These are phyloP conservation scores for Drosophila melanocephala DNA, from an alignment of 2,888 invertebrate species.

Conservation along the genomic window DNA sequence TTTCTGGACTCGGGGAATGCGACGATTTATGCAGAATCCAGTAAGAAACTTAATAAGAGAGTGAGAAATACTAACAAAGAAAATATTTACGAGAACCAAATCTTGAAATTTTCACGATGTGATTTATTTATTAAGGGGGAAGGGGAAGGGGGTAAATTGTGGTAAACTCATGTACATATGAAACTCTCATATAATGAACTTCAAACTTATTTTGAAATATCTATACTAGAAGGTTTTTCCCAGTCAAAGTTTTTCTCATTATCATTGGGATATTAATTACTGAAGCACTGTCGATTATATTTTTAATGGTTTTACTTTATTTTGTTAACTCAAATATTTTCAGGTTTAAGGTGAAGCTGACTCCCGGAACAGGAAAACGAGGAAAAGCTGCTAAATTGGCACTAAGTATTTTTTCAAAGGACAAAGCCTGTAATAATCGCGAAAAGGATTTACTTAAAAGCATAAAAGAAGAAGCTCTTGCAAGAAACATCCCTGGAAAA, in stretches of 20 bases:
- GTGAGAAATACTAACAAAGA: background rate
- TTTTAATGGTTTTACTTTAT: background rate
- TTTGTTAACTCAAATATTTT: slow-evolving; percentile 37
- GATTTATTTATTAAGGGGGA: background rate
- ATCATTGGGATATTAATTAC: background rate
- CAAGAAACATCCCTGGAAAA: slow-evolving; percentile 98
- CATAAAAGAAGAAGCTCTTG: slow-evolving; percentile 95
- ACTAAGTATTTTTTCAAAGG: slow-evolving; percentile 94
- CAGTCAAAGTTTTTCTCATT: background rate
- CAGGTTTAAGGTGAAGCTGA: slow-evolving; percentile 97
- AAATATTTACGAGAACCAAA: no score
- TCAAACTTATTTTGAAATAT: background rate
- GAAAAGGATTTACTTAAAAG: slow-evolving; percentile 97
- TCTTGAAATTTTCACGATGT: background rate
- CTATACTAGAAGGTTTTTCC: background rate
- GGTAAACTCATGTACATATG: background rate
- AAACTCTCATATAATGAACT: background rate
- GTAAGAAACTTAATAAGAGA: background rate
- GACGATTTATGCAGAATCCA: background rate
- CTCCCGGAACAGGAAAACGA: slow-evolving; percentile 96
- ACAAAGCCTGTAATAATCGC: slow-evolving; percentile 90
- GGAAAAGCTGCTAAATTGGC: slow-evolving; percentile 98
- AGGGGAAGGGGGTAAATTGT: background rate
- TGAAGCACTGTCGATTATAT: background rate
- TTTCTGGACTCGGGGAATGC: background rate